Evolutionary conservation across 2,888 invertebrate species (phyloP), one percentile per base, ranked within the genome.

Genomic region (Phaedon cochleariae): DNA sequence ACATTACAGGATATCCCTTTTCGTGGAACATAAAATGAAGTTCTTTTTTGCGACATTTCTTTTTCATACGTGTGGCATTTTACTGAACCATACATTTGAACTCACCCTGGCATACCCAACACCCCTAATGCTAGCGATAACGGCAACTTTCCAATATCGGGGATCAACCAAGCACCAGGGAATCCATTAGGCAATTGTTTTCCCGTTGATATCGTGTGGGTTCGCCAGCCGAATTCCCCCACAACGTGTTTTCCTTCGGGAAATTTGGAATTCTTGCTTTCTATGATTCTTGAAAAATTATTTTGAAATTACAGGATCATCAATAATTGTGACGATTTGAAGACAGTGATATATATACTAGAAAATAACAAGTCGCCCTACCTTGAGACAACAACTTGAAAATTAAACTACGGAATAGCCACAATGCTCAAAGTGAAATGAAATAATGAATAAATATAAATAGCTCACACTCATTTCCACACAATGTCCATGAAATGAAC

Each of bases 101-200:
- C 59, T 65, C 84, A 91, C 90, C 91, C 92, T 49, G 92, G 89
- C 90, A 90, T 90, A 73, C 91, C 91, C 49, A 92, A 82, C 41
- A 87, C 79, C 57, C 92, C 92, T 20, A 92, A 80, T 10, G 85
- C 87, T 55, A 90, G 84, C 0, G 92, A 92, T 4, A 85, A 72
- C 0, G 91, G 86, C 61, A 90, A 80, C 31, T 86, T 82, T 34
- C 85, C 87, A 45, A 90, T 77, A 70, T 91, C 87, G 4, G 90
- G 89, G 48, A 91, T 54, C 6, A 88, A 62, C 34, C 83, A 84
- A 1, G 85, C 77, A 59, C 55, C 89, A 88, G 89, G 61, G 18
- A 70, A 55, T 22, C 89, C 89, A 71, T 89, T 90, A 6, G 87
- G 63, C 12, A 82, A 82, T 0, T 84, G 72, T 62, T 66, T 61